These are phyloP conservation scores for Brachyrhaphis roseni DNA, from an alignment of 2,797 vertebrate species.

Conservation along the genomic window DNA sequence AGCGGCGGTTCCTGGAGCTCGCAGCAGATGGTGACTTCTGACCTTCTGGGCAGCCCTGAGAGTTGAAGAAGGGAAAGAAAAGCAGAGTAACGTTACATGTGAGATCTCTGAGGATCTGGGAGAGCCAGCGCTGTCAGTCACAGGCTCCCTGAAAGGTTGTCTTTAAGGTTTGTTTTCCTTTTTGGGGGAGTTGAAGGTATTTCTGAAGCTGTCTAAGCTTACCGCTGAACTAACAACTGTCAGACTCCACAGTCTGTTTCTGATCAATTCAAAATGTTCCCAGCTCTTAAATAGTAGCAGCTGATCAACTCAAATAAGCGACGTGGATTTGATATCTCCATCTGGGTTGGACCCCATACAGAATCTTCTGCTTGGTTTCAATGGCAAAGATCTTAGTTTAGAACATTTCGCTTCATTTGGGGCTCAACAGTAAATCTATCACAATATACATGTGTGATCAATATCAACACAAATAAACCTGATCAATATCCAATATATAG, in stretches of 20 bases:
- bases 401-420: no score
- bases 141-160: constrained; percentile 7
- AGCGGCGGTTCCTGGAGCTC: constrained; percentile 18
- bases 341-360: background rate
- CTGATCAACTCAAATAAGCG: constrained; percentile 1
- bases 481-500: no score
- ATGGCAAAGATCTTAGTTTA: no score
- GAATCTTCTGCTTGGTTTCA: background rate
- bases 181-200: constrained; percentile 1
- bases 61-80: constrained; percentile 27
- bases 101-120: constrained; percentile 18
- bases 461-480: no score
- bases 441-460: no score
- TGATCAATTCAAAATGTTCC: constrained; percentile 3
- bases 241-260: constrained; percentile 8
- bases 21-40: constrained; percentile 46
- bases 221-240: constrained; percentile 1
- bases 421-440: no score
- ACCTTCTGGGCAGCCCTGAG: constrained; percentile 29
- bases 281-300: background rate
- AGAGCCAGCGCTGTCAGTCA: constrained; percentile 18
- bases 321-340: background rate
- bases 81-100: constrained; percentile 17
- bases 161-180: constrained; percentile 24
- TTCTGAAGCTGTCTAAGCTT: constrained; percentile 23